Evolutionary conservation across 1,140 invertebrate genomes (phyloP).

Genomic region (Apis mellifera): Amel_HAv3.1 CM009946.2:1895001-1895500

Average conservation of each 20-base stretch:
- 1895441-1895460: no score
- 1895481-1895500: no score
- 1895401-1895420: no score
- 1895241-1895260: neutral
- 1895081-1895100: neutral
- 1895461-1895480: no score
- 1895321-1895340: neutral
- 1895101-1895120: neutral
- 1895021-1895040: neutral
- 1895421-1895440: no score
- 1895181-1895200: neutral
- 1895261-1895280: neutral
- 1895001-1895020: slow-evolving; percentile 62
- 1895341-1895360: no score
- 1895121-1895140: no score
- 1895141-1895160: neutral
- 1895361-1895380: no score
- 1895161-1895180: neutral
- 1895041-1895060: neutral
- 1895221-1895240: slow-evolving; percentile 12
- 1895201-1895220: neutral
- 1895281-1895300: no score
- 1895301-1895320: no score
- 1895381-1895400: no score
- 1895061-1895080: neutral